A percentile compares a stretch with the other conserved stretches of the same genome.
Conservation (phyloP, 2,113 vertebrate genomes). For the Chlorodrepanis virens region DNA sequence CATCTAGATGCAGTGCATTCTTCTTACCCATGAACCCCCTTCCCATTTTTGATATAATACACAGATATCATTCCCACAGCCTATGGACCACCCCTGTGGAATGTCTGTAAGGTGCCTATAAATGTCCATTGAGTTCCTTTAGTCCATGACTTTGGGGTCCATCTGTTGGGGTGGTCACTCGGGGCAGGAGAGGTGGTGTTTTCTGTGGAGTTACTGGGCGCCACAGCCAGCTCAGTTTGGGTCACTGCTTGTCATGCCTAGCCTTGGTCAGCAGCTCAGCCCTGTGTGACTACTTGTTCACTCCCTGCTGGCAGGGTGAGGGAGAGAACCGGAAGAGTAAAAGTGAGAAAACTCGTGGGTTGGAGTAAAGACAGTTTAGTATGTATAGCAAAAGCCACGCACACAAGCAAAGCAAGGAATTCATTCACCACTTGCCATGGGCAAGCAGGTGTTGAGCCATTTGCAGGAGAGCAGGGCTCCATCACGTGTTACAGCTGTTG, state of each 20-base stretch:
- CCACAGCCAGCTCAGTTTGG: background rate
- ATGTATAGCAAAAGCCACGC: background rate
- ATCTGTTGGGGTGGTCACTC: background rate
- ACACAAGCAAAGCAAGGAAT: background rate
- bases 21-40: background rate
- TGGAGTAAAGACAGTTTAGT: background rate
- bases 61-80: background rate
- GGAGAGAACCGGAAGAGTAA: background rate
- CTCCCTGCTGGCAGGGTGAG: background rate
- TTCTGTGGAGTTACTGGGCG: background rate
- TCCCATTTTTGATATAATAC: background rate
- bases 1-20: background rate
- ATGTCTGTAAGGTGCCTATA: background rate
- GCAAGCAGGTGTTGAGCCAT: background rate
- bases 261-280: background rate
- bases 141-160: background rate
- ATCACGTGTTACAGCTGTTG: background rate
- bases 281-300: rapidly evolving
- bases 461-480: background rate
- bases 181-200: background rate
- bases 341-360: background rate
- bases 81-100: background rate
- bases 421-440: background rate
- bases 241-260: background rate
- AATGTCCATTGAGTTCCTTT: background rate